Conservation (phyloP, 2,113 vertebrate species). For the Aplodontia rufa region DNA sequence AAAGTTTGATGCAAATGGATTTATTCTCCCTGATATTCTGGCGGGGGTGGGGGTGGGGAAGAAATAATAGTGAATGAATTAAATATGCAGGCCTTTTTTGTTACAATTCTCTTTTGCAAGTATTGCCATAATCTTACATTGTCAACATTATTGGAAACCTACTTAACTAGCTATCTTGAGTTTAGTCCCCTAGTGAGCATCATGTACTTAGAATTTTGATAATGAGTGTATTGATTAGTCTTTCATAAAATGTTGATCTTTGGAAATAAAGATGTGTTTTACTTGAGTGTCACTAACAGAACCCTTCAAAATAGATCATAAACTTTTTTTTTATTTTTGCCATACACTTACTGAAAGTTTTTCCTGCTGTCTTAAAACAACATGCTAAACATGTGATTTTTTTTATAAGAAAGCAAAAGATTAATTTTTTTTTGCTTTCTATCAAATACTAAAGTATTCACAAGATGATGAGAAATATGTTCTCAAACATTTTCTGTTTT, state of each 20-base stretch:
- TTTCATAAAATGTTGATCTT: constrained; percentile 35
- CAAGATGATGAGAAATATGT: constrained; percentile 4
- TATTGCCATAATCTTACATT: not conserved
- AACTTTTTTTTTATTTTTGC: constrained; percentile 9
- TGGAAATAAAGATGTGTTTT: not conserved
- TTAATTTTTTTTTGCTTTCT: constrained; percentile 35
- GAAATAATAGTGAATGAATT: constrained; percentile 44
- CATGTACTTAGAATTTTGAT: constrained; percentile 40
- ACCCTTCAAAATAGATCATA: not conserved
- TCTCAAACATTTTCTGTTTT: constrained; percentile 59
- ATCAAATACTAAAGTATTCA: not conserved
- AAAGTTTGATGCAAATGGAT: constrained; percentile 40
- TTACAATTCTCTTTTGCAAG: constrained; percentile 30
- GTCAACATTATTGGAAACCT: constrained; percentile 41
- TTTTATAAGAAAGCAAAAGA: constrained; percentile 47
- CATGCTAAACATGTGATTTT: not conserved
- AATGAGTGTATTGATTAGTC: not conserved
- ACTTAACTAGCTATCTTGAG: not conserved
- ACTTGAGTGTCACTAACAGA: not conserved
- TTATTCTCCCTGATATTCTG: constrained; percentile 39
- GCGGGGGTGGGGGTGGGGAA: no score
- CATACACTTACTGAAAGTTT: not conserved
- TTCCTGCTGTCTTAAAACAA: constrained; percentile 38
- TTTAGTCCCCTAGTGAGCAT: not conserved
- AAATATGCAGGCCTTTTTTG: not conserved